Evolutionary conservation across 2,113 vertebrate genomes (phyloP), one percentile per base, ranked within the genome.

Genomic region (Larimichthys polyactis): DNA sequence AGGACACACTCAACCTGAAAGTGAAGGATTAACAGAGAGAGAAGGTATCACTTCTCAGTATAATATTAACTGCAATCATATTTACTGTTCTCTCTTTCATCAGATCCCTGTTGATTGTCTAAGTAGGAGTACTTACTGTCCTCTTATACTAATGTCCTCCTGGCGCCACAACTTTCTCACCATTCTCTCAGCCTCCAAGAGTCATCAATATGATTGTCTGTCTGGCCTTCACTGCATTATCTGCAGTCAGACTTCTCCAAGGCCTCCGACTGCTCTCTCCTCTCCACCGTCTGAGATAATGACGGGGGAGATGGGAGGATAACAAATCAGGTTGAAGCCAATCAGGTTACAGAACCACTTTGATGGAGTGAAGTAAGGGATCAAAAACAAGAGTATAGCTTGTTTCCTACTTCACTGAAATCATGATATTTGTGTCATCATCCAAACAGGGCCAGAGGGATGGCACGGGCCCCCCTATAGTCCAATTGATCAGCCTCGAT

Each of bases 161-260:
- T 22, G 91, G 90, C 89, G 87, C 90, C 89, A 78, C 29, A 1
- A 81, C 87, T 71, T 91, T 91, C 87, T 85, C 84, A 81, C 86
- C 11, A 8, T 89, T 82, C 84, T 80, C 67, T 82, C 82, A 74
- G 75, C 82, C 78, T 69, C 46, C 67, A 70, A 20, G 69, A 85
- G 46, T 85, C 82, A 77, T 86, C 82, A 64, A 63, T 83, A 75
- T 48, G 71, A 87, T 73, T 16, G 67, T 72, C 77, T 69, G 86
- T 83, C 90, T 83, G 87, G 70, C 36, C 51, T 71, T 75, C 32
- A 12, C 78, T 81, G 62, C 89, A 87, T 86, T 92, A 87, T 87
- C 86, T 82, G 64, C 71, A 63, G 71, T 84, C 51, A 71, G 57
- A 58, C 81, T 80, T 36, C 83, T 89, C 16, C 52, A 72, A 76